phyloP scores from a whole-genome alignment of 2,888 invertebrate species.

The Epinotia ramella region DNA sequence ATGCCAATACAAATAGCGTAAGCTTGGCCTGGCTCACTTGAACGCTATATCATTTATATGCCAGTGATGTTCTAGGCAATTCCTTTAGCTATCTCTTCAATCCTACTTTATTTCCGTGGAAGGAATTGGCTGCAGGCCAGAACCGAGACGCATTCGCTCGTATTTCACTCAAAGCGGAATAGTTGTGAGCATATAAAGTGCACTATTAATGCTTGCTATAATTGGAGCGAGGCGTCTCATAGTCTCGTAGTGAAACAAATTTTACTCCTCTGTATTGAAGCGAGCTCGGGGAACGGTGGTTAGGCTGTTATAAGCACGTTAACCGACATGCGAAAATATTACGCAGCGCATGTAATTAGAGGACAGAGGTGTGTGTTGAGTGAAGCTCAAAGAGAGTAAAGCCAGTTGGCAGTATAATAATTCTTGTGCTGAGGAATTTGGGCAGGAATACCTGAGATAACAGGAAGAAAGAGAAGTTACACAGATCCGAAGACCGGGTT shows the following conservation, averaged over 20 bases:
- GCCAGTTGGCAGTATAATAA: background rate
- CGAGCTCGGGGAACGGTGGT: background rate
- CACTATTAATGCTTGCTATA: conserved; percentile 72
- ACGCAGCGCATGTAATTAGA: conserved; percentile 10
- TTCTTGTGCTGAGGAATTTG: background rate
- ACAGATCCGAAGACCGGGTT: background rate
- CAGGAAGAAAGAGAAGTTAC: background rate
- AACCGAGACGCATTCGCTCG: conserved; percentile 63
- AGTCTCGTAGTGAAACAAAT: conserved; percentile 61
- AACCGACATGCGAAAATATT: conserved; percentile 24
- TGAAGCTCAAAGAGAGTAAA: background rate
- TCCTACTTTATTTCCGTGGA: conserved; percentile 42
- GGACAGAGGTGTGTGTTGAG: conserved; percentile 9
- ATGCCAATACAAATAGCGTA: background rate
- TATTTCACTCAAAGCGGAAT: conserved; percentile 78
- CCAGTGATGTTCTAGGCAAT: conserved; percentile 15
- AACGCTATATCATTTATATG: background rate
- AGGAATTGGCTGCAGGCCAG: conserved; percentile 68
- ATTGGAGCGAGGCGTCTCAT: conserved; percentile 70
- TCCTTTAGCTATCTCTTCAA: conserved; percentile 36
- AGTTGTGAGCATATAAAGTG: conserved; percentile 68
- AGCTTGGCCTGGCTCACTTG: background rate
- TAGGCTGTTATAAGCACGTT: conserved; percentile 12
- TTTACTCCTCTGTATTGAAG: conserved; percentile 26
- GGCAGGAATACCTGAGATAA: background rate